Evolutionary conservation across 2,888 invertebrate species (phyloP).

Genomic region (Eupithecia centaureata): DNA sequence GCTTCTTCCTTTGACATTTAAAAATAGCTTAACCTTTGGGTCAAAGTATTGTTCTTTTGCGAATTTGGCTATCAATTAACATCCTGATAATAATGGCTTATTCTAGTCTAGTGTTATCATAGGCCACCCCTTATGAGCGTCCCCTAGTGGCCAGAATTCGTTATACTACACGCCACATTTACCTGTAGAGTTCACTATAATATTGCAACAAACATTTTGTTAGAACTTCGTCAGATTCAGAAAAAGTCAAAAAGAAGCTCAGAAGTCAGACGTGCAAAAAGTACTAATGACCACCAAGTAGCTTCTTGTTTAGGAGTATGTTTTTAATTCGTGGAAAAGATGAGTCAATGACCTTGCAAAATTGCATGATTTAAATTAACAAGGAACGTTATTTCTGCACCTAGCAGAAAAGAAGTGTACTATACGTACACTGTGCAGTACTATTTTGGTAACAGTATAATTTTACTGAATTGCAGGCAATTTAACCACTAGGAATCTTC

Average conservation of each 20-base stretch:
- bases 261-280: slow-evolving; percentile 22
- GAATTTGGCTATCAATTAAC: no score
- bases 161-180: no score
- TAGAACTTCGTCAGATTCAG: background rate
- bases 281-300: slow-evolving; percentile 26
- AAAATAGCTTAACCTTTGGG: no score
- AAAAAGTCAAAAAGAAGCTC: slow-evolving; percentile 21
- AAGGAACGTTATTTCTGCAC: background rate
- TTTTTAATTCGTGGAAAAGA: slow-evolving; percentile 22
- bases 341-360: slow-evolving; percentile 6
- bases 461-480: background rate
- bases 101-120: no score
- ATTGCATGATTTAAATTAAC: background rate
- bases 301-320: background rate
- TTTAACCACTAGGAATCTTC: background rate
- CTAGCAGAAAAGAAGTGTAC: no score
- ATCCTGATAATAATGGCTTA: no score
- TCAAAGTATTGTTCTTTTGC: no score
- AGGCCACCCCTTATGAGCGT: no score
- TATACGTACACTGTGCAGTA: no score
- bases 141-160: no score
- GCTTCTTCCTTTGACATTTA: no score
- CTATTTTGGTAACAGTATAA: background rate
- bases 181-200: no score
- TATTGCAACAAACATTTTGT: background rate